These are phyloP conservation scores for Aurelia sp. DNA, from an alignment of 30 jellyfish, hydroid and myxozoan species.

Conservation along the genomic window DNA sequence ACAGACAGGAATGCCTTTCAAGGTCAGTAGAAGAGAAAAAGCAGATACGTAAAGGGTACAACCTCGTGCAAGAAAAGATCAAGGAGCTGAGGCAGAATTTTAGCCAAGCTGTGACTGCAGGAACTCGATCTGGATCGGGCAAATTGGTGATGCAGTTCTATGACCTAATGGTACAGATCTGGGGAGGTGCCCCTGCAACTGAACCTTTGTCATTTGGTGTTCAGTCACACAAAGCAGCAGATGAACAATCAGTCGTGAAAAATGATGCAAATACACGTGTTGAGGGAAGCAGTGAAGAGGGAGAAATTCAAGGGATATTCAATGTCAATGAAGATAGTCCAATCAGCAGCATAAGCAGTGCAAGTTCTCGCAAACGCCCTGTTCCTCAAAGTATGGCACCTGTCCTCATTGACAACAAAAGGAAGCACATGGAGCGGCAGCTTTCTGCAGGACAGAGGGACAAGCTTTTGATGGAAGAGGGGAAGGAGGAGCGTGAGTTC, in stretches of 20 bases:
- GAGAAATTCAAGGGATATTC: conserved; percentile 1
- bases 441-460: conserved; percentile 63
- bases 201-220: conserved; percentile 42
- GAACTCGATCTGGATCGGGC: conserved; percentile 28
- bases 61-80: conserved; percentile 17
- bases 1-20: conserved; percentile 1
- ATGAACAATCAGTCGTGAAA: background rate
- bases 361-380: conserved; percentile 7
- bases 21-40: background rate
- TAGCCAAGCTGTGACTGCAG: conserved; percentile 23
- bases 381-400: conserved; percentile 10
- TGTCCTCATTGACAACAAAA: conserved; percentile 38
- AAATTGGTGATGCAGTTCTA: conserved; percentile 28
- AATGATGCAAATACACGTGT: background rate
- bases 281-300: conserved; percentile 8
- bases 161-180: conserved; percentile 35
- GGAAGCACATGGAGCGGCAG: conserved; percentile 51
- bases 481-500: conserved; percentile 39
- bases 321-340: conserved; percentile 14
- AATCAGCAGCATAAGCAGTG: background rate
- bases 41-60: conserved; percentile 4
- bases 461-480: conserved; percentile 36
- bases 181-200: conserved; percentile 52
- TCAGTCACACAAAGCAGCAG: background rate
- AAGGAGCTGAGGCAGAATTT: conserved; percentile 31